Base-by-base conservation (phyloP, 2,888 invertebrate species). In the Ischnura elegans region DNA sequence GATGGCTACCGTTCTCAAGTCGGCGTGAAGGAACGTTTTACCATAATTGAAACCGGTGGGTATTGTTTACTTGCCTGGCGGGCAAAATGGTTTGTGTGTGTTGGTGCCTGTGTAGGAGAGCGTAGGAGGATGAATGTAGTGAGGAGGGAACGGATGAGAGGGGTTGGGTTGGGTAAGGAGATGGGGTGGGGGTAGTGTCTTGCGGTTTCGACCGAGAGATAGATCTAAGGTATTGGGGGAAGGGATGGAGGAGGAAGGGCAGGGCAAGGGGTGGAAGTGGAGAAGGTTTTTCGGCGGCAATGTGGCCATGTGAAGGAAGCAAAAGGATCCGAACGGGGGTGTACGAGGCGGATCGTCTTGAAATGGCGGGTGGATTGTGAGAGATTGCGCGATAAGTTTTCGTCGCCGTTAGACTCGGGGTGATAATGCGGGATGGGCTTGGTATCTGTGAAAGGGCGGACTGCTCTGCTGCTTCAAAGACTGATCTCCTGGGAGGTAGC, bases 11-110 rank as follows among this genome's bases (percentile, higher is more conserved):
- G 90, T 66, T 90, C 90, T 90, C 90, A 90, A 90, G 90, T 90
- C 90, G 90, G 90, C 90, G 90, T 90, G 90, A 90, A 90, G 90
- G 90, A 90, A 45, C 90, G 90, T 90, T 90, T 90, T 90, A 90
- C 90, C 90, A 90, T 90, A 90, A 90, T 90, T 90, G 90, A 90
- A 90, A 90, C 90, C 90, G 90, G 90, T 90, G 90, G 90, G 90
- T 90, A 90, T 90, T 90, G 90, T 90, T 90, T 90, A 90, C 90
- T 90, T 90, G 90, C 90, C 90, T 61, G 90, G 90, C 90, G 90
- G 90, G 61, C 90, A 90, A 90, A 90, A 90, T 61, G 66, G 90
- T n/a, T 55, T 29, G 90, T 90, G 90, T 61, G 90, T 76, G 76
- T 66, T 2, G 3, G 29, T 66, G 66, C 21, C 29, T 76, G 13